Evolutionary conservation across 2,113 vertebrate species (phyloP).

Genomic region (Cheirogaleus medius): DNA sequence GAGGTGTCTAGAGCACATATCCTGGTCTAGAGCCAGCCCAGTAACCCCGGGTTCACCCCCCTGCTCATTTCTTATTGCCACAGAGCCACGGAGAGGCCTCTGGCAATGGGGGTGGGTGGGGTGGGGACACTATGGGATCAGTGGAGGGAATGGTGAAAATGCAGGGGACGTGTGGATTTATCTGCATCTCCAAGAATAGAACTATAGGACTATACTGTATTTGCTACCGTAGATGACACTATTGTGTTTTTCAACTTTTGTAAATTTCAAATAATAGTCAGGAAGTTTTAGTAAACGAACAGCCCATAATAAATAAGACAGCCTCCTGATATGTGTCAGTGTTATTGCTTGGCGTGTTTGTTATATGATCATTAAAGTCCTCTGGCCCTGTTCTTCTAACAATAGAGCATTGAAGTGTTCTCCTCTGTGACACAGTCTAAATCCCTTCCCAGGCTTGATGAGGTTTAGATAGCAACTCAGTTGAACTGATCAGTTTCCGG

Average conservation of each 20-base stretch:
- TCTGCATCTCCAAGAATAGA: not conserved
- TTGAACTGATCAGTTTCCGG: conserved; percentile 63
- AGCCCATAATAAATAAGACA: not conserved
- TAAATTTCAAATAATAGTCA: not conserved
- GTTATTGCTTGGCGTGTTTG: not conserved
- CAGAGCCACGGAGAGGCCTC: not conserved
- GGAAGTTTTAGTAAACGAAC: conserved; percentile 41
- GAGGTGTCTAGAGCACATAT: not conserved
- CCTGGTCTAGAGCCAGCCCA: conserved; percentile 11
- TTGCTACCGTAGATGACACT: not conserved
- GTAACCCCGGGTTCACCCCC: not conserved
- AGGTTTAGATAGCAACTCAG: conserved; percentile 42
- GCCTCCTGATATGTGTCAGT: conserved; percentile 27
- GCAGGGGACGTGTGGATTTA: not conserved
- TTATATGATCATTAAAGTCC: not conserved
- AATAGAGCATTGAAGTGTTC: not conserved
- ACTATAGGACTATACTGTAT: not conserved
- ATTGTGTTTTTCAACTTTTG: not conserved
- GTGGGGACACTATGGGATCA: not conserved
- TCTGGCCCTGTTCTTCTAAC: not conserved
- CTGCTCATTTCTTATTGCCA: conserved; percentile 31
- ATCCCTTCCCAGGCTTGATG: conserved; percentile 28
- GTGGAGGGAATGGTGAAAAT: not conserved
- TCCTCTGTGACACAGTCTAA: not conserved
- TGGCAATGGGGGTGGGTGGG: not conserved